Base-by-base conservation (phyloP, 2,888 invertebrate species). In the Strigamia maritima region DNA sequence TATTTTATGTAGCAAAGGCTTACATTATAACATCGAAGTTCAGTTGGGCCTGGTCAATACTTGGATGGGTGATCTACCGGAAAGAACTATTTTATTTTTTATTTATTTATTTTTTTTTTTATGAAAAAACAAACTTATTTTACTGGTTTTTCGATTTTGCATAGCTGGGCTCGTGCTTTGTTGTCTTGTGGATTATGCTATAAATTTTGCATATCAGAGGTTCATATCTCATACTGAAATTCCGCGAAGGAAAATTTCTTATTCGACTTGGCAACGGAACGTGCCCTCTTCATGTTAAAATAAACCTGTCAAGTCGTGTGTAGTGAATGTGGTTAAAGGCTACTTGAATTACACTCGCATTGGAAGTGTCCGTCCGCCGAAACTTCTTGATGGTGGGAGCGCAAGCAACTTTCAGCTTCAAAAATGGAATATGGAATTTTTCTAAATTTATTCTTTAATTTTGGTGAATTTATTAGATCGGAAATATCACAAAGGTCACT, bases 301-400 rank as follows among this genome's bases (percentile, higher is more conserved):
- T 49, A 49, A 49, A 49, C n/a, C 49, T 49, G 49, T 49, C 49
- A 49, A 49, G n/a, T 49, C n/a, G 49, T 49, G 49, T 49, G n/a
- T 49, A 49, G 49, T n/a, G n/a, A n/a, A 49, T n/a, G 49, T n/a
- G 40, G 12, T 44, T 44, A 44, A 44, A 44, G 49, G 49, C 49
- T 49, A n/a, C 49, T 49, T 49, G 49, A 49, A 49, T 49, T 49
- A 49, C 49, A 49, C 19, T 49, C 49, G 49, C 49, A 49, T n/a
- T 49, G 8, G 49, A 49, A 49, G 49, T 49, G 49, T 49, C 49
- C 49, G 49, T 49, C 49, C n/a, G 49, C 49, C n/a, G 49, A 49
- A 49, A 49, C 49, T 49, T 49, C 49, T 49, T 16, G 49, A 49
- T 44, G 10, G 40, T 10, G 16, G 10, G 40, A 31, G 31, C n/a